Evolutionary conservation across 2,888 invertebrate genomes (phyloP).

Genomic region (Taphrorychus bicolor): DNA sequence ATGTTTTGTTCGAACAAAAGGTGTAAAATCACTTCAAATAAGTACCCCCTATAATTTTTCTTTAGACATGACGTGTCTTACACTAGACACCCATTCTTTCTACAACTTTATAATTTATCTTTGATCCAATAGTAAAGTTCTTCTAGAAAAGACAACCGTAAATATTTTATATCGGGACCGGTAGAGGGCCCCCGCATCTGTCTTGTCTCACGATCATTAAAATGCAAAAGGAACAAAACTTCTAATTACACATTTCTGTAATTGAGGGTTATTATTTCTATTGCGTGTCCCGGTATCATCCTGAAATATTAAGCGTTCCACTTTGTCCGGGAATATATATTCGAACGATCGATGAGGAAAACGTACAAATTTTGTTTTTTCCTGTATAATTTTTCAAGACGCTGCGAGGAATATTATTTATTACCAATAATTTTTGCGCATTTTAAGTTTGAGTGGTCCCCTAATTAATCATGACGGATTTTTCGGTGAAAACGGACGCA

Average conservation of each 20-base stretch:
- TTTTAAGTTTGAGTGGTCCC: background rate
- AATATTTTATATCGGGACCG: slow-evolving; percentile 22
- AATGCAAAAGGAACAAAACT: slow-evolving; percentile 31
- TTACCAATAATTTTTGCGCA: background rate
- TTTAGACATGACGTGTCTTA: background rate
- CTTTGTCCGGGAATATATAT: background rate
- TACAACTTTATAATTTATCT: background rate
- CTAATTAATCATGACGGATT: background rate
- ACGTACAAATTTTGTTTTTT: no score
- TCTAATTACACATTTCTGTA: slow-evolving; percentile 26
- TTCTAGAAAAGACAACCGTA: slow-evolving; percentile 23
- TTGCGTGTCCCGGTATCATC: slow-evolving; percentile 17
- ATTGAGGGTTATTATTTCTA: slow-evolving; percentile 27
- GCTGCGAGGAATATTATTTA: no score
- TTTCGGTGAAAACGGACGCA: background rate
- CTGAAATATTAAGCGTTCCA: slow-evolving; percentile 11
- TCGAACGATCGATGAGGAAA: no score
- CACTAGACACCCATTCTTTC: background rate
- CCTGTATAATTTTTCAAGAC: no score
- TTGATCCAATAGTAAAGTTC: slow-evolving; percentile 7
- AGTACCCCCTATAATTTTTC: background rate
- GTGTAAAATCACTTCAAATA: background rate
- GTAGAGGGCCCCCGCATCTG: slow-evolving; percentile 16
- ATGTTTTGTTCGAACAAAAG: no score
- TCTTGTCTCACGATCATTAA: slow-evolving; percentile 33